phyloP scores from a whole-genome alignment of 1,140 invertebrate species.

The Rhagoletis pomonella region DNA sequence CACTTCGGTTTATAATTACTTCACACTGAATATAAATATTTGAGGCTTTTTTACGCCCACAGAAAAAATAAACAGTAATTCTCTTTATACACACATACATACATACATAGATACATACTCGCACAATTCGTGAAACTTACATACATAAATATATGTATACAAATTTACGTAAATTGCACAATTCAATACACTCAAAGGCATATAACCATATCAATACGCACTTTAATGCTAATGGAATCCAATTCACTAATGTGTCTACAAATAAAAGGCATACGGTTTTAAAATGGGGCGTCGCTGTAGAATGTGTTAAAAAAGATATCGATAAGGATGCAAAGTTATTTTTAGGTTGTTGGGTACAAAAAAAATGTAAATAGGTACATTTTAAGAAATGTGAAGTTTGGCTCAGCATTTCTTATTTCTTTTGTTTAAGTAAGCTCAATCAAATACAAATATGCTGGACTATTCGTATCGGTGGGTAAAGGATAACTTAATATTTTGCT shows the following conservation, averaged over 20 bases:
- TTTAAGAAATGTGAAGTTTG: neutral
- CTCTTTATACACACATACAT: too few species aligned
- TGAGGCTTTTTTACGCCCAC: too few species aligned
- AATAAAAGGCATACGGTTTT: constrained; percentile 10
- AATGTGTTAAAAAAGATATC: neutral
- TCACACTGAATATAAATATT: too few species aligned
- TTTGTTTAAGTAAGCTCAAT: neutral
- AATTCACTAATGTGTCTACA: neutral
- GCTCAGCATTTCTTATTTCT: neutral
- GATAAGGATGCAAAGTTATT: neutral
- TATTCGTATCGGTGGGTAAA: neutral
- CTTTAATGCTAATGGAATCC: neutral
- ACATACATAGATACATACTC: too few species aligned
- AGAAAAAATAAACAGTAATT: too few species aligned
- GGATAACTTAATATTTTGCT: neutral
- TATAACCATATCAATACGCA: neutral
- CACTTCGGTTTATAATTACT: too few species aligned
- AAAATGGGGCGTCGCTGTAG: neutral
- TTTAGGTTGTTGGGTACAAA: neutral
- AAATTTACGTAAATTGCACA: neutral
- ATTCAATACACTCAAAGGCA: neutral
- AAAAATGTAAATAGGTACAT: neutral
- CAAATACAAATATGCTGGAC: too few species aligned
- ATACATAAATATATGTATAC: neutral
- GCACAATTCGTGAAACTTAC: neutral